Percentiles rank a stretch among this genome's conserved stretches.
Evolutionary conservation across 1,140 invertebrate species (phyloP).

Genomic region (Panulirus ornatus): DNA sequence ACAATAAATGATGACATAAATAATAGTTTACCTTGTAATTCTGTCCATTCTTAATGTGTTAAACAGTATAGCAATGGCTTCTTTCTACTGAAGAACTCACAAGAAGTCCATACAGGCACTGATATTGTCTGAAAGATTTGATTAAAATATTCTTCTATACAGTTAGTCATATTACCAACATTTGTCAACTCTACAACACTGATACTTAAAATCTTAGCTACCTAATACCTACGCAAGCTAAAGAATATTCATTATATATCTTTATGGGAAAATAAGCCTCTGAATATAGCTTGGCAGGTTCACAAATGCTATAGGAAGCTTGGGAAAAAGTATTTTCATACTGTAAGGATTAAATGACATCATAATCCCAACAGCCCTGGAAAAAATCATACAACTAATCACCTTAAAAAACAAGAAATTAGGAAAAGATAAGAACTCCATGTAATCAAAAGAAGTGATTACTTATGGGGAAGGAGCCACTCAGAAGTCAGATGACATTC

Average conservation of each 20-base stretch:
- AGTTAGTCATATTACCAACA: conserved; percentile 6
- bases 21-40: background rate
- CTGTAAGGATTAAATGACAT: background rate
- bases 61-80: background rate
- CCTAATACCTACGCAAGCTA: conserved; percentile 21
- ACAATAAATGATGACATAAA: background rate
- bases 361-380: background rate
- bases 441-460: background rate
- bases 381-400: background rate
- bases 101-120: background rate
- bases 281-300: conserved; percentile 25
- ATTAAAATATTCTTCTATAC: conserved; percentile 1
- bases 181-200: background rate
- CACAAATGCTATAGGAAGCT: background rate
- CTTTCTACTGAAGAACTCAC: background rate
- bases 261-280: conserved; percentile 39
- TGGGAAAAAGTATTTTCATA: background rate
- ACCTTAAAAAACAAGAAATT: background rate
- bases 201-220: background rate
- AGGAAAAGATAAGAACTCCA: background rate
- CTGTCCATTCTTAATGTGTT: background rate
- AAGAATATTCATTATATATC: background rate
- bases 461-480: background rate
- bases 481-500: conserved; percentile 2
- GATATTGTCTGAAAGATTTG: conserved; percentile 13